Conservation (phyloP, 2,888 invertebrate genomes). For the Noctua janthina region DNA sequence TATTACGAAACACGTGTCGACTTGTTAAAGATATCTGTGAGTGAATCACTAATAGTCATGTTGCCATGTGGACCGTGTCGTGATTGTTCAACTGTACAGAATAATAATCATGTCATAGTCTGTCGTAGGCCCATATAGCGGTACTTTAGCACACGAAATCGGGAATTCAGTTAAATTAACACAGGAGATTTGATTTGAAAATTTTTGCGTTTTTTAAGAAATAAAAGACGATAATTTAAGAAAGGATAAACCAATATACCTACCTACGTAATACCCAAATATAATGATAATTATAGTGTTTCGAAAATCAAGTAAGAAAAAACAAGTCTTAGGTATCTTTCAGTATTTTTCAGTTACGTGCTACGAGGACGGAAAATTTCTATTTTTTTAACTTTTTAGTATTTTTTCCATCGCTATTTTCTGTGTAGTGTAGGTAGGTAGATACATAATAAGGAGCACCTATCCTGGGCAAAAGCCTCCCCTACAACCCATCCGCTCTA, state of each 20-base stretch:
- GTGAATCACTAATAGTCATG: slow-evolving; percentile 25
- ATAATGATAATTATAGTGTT: not conserved
- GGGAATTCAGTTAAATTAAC: not conserved
- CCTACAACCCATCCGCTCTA: not conserved
- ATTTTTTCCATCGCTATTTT: not conserved
- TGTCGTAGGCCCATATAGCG: not conserved
- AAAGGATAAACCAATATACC: too few relatives aligned
- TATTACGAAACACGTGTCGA: slow-evolving; percentile 22
- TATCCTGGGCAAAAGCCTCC: not conserved
- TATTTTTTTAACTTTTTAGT: too few relatives aligned
- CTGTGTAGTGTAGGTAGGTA: not conserved
- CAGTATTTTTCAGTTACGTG: not conserved
- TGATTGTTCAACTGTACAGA: slow-evolving; percentile 12
- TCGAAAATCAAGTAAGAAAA: not conserved
- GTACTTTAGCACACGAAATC: not conserved
- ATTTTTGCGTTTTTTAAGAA: not conserved
- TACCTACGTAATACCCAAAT: too few relatives aligned
- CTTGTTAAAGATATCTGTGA: slow-evolving; percentile 6
- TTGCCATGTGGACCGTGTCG: slow-evolving; percentile 41
- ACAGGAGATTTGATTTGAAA: not conserved
- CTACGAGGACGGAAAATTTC: too few relatives aligned
- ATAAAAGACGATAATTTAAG: not conserved
- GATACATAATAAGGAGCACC: not conserved
- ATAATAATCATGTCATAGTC: slow-evolving; percentile 15
- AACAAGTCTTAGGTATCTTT: not conserved